Evolutionary conservation across 2,888 invertebrate genomes (phyloP).

Genomic region (Leptinotarsa juncta): DNA sequence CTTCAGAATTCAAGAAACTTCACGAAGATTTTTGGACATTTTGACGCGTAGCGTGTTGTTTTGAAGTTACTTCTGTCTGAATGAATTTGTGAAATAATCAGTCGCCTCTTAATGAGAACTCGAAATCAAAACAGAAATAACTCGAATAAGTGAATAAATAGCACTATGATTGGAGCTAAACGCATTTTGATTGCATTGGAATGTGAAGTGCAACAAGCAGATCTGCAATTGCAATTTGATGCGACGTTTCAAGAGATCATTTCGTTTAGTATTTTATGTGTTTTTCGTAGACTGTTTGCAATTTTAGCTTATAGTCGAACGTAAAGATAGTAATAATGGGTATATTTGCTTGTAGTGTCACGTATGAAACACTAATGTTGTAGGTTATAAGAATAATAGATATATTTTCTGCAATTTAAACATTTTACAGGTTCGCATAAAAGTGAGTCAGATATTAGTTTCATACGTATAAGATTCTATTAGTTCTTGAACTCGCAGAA

Average conservation of each 20-base stretch:
- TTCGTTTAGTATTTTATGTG: constrained; percentile 2
- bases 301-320: not conserved
- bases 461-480: too few species aligned
- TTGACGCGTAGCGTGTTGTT: too few species aligned
- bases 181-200: constrained; percentile 14
- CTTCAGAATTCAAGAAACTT: too few species aligned
- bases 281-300: not conserved
- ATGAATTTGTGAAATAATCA: not conserved
- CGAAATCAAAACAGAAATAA: constrained; percentile 12
- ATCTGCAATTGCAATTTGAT: constrained; percentile 14
- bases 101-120: not conserved
- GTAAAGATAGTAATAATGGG: not conserved
- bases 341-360: not conserved
- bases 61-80: too few species aligned
- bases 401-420: not conserved
- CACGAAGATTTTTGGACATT: too few species aligned
- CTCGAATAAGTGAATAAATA: constrained; percentile 1
- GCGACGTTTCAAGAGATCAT: constrained; percentile 11
- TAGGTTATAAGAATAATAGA: not conserved
- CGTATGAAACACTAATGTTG: not conserved
- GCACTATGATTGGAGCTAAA: not conserved
- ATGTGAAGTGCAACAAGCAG: constrained; percentile 15
- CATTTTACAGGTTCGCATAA: too few species aligned
- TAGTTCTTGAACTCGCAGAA: too few species aligned
- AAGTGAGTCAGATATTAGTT: too few species aligned